Evolutionary conservation across 2,888 invertebrate genomes (phyloP).

Genomic region (Drosophila picticornis): DNA sequence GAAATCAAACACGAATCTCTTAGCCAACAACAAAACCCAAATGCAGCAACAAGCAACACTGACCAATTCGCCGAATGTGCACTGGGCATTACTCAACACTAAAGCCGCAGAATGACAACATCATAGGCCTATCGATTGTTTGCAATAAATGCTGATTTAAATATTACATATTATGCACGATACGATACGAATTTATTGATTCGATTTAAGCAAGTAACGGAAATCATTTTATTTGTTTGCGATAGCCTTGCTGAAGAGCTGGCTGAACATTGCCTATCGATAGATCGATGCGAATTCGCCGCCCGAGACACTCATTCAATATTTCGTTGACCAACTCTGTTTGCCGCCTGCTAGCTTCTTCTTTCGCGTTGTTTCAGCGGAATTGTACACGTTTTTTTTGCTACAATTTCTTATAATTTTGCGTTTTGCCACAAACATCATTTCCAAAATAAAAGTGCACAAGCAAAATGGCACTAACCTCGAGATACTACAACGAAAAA

Average conservation of each 20-base stretch:
- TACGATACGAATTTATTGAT: background rate
- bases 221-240: background rate
- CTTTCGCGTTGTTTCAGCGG: conserved; percentile 54
- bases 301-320: conserved; percentile 8
- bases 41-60: conserved; percentile 48
- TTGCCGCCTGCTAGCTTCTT: conserved; percentile 51
- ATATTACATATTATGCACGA: background rate
- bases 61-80: conserved; percentile 50
- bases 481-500: conserved; percentile 98
- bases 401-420: conserved; percentile 42
- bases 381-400: conserved; percentile 80
- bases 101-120: background rate
- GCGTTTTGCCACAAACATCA: conserved; percentile 14
- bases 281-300: conserved; percentile 41
- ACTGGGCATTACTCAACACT: conserved; percentile 34
- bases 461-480: conserved; percentile 92
- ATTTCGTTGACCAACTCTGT: conserved; percentile 42
- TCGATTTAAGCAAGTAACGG: background rate
- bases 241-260: background rate
- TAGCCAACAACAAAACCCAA: conserved; percentile 2
- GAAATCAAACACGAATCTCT: background rate
- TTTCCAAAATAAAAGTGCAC: conserved; percentile 5
- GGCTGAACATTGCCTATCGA: conserved; percentile 14
- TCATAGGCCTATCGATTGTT: background rate
- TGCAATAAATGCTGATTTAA: background rate